Conservation (phyloP, 2,113 vertebrate genomes). For the Turnix velox region DNA sequence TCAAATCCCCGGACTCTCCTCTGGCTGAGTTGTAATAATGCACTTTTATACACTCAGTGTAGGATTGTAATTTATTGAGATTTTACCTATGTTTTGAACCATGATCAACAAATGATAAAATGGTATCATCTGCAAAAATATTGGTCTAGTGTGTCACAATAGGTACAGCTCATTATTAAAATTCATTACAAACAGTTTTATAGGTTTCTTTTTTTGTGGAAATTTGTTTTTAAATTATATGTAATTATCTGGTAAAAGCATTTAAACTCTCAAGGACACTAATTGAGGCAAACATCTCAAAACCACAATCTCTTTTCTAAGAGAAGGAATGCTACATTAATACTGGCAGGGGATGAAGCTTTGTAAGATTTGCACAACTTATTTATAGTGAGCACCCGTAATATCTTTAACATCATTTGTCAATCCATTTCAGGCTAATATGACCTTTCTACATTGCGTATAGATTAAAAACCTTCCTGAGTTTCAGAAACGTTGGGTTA, state of each 20-base stretch:
- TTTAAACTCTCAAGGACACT: not conserved
- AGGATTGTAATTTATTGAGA: not conserved
- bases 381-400: not conserved
- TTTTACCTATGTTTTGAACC: not conserved
- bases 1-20: not conserved
- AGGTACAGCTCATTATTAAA: not conserved
- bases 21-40: not conserved
- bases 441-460: not conserved
- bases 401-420: not conserved
- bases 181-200: not conserved
- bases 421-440: not conserved
- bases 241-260: not conserved
- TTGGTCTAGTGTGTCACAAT: not conserved
- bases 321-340: not conserved
- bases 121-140: not conserved
- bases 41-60: not conserved
- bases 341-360: not conserved
- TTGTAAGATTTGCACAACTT: not conserved
- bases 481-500: not conserved
- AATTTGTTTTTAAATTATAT: not conserved
- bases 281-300: not conserved
- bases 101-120: not conserved
- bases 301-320: not conserved
- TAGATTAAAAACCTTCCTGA: not conserved
- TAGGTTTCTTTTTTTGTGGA: not conserved